Evolutionary conservation across 2,113 vertebrate genomes (phyloP).

Genomic region (Antechinus flavipes): DNA sequence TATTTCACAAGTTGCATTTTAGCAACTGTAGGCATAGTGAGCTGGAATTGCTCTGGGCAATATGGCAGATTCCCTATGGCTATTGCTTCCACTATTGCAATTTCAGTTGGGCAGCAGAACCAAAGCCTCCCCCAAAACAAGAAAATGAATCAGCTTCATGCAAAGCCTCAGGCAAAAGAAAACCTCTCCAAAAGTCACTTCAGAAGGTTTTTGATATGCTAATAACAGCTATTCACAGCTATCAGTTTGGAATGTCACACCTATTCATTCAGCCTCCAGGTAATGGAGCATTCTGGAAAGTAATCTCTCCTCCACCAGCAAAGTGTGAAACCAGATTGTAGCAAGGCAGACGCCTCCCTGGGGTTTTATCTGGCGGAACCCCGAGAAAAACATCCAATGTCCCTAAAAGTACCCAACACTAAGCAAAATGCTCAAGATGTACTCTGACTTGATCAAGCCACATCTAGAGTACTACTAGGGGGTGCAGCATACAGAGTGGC

Average conservation of each 20-base stretch:
- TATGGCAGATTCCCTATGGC: not conserved
- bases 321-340: not conserved
- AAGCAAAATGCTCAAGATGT: not conserved
- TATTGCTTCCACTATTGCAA: not conserved
- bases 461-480: not conserved
- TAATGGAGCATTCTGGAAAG: slow-evolving; percentile 14
- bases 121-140: not conserved
- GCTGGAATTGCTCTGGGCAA: not conserved
- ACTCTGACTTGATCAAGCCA: not conserved
- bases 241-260: not conserved
- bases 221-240: slow-evolving; percentile 29
- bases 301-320: not conserved
- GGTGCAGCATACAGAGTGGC: too few species aligned
- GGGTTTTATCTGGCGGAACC: not conserved
- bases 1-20: not conserved
- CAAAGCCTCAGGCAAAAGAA: slow-evolving; percentile 30
- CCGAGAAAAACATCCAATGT: not conserved
- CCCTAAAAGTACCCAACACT: not conserved
- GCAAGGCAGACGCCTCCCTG: not conserved
- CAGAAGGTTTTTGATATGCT: slow-evolving; percentile 50
- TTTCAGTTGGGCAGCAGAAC: not conserved
- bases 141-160: not conserved
- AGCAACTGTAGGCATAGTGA: not conserved
- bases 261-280: slow-evolving; percentile 4
- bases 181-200: slow-evolving; percentile 21